phyloP scores from a whole-genome alignment of 2,888 invertebrate species.

The Pecten maximus region DNA sequence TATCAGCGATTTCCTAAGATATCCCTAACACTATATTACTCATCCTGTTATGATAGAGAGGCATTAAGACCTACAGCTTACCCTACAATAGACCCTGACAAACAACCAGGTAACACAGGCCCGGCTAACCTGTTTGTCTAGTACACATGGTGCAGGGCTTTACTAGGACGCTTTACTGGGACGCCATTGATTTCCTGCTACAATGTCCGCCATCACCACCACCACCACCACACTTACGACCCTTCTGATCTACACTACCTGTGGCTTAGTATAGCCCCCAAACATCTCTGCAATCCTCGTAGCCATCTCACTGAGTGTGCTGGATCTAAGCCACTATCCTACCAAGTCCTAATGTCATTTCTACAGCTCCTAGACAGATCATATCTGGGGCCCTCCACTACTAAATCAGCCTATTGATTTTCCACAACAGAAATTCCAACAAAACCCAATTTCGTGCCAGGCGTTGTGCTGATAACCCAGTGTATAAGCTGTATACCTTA shows the following conservation, averaged over 20 bases:
- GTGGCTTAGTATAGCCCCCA: not conserved
- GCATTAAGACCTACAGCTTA: not conserved
- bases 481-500: not conserved
- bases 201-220: not conserved
- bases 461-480: not conserved
- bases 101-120: not conserved
- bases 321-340: not conserved
- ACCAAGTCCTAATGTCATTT: not conserved
- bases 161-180: not conserved
- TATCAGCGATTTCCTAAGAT: not conserved
- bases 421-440: conserved; percentile 1
- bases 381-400: conserved; percentile 8
- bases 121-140: not conserved
- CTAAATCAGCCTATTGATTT: conserved; percentile 23
- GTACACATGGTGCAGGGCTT: not conserved
- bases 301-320: not conserved
- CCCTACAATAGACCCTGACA: not conserved
- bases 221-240: not conserved
- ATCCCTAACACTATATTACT: not conserved
- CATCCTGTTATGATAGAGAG: not conserved
- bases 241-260: not conserved
- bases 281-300: not conserved
- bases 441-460: not conserved
- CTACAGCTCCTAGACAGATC: conserved; percentile 15
- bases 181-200: not conserved